phyloP scores from a whole-genome alignment of 2,797 vertebrate genomes.

The Cetoscarus ocellatus region DNA sequence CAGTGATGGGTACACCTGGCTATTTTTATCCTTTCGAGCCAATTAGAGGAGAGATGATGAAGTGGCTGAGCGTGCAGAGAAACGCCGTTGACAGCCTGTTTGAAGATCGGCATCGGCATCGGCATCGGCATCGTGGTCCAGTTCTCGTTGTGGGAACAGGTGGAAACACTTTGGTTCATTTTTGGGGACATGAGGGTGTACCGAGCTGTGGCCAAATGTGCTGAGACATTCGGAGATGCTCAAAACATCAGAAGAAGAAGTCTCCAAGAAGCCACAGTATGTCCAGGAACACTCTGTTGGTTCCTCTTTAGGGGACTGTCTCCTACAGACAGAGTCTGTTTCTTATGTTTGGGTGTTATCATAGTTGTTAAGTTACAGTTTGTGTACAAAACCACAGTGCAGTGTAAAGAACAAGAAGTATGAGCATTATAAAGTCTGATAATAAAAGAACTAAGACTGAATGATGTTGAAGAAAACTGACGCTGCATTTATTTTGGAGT shows the following conservation, averaged over 20 bases:
- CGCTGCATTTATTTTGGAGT: no score
- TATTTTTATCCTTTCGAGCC: constrained; percentile 74
- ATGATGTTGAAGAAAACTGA: no score
- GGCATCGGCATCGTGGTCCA: background rate
- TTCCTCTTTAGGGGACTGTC: background rate
- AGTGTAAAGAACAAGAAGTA: no score
- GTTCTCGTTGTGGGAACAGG: constrained; percentile 23
- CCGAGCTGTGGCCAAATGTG: background rate
- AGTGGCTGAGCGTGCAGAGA: constrained; percentile 54
- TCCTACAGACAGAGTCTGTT: background rate
- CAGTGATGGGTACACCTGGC: constrained; percentile 55
- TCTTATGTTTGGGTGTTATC: background rate
- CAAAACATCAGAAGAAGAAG: background rate
- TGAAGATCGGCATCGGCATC: constrained; percentile 21
- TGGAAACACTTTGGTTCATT: constrained; percentile 21
- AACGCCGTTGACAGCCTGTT: constrained; percentile 48
- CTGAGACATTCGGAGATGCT: background rate
- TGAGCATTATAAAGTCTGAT: no score
- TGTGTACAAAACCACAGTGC: no score
- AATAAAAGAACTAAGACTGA: no score
- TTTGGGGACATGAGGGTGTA: background rate
- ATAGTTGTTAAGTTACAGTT: background rate
- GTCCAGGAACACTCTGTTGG: background rate
- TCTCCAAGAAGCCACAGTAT: background rate
- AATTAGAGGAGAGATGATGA: constrained; percentile 77